Conservation (phyloP, 2,797 vertebrate species). For the Neosalanx taihuensis region DNA sequence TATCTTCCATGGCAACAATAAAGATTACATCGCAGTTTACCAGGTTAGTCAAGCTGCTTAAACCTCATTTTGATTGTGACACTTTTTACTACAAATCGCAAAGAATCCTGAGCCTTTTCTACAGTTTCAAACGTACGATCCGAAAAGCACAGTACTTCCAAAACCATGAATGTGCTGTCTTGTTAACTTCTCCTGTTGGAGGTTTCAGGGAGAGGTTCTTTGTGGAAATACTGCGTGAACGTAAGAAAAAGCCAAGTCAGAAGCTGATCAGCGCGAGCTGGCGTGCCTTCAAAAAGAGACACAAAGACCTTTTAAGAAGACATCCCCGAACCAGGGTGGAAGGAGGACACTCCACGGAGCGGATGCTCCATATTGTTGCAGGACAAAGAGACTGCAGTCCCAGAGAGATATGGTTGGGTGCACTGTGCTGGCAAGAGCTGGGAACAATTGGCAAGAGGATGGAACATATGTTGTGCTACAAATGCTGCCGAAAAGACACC, state of each 20-base stretch:
- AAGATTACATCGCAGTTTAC: conserved; percentile 7
- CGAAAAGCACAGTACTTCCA: not conserved
- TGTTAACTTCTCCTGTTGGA: not conserved
- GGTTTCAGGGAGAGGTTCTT: not conserved
- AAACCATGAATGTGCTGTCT: not conserved
- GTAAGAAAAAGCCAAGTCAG: not conserved
- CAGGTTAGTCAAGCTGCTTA: not conserved
- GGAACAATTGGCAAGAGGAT: conserved; percentile 34
- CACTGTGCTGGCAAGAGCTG: conserved; percentile 31
- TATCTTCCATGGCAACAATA: conserved; percentile 15
- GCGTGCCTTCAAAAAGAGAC: not conserved
- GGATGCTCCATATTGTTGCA: not conserved
- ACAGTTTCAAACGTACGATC: not conserved
- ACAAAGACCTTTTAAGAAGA: not conserved
- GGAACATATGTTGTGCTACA: conserved; percentile 49
- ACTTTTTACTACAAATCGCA: not conserved
- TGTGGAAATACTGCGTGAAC: not conserved
- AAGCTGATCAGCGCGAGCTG: not conserved
- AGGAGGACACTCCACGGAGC: not conserved
- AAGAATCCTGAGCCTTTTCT: conserved; percentile 2
- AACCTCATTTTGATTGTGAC: not conserved
- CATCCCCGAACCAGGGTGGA: too few relatives aligned
- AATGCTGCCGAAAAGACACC: not conserved
- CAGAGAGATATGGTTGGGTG: conserved; percentile 26
- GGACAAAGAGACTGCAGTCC: not conserved